phyloP scores from a whole-genome alignment of 2,797 vertebrate genomes.

The Tenualosa thibaudeaui region DNA sequence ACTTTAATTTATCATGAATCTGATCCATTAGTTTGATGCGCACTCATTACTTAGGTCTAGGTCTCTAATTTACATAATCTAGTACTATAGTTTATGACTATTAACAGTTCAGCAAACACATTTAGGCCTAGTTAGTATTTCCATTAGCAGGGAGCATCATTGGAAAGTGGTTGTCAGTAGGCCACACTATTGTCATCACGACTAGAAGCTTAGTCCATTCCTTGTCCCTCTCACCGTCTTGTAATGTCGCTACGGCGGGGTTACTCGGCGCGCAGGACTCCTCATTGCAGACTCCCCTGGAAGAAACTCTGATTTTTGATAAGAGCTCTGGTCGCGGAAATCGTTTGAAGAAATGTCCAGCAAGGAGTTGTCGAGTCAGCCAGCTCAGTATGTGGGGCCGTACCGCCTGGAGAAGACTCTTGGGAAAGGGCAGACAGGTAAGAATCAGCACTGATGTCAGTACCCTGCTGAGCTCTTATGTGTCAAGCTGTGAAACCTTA shows the following conservation, averaged over 20 bases:
- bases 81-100: background rate
- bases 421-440: conserved; percentile 93
- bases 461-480: background rate
- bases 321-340: conserved; percentile 21
- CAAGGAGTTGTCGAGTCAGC: conserved; percentile 79
- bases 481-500: conserved; percentile 14
- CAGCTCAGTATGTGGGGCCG: conserved; percentile 89
- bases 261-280: conserved; percentile 58
- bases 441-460: conserved; percentile 41
- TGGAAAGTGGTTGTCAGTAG: conserved; percentile 66
- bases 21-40: conserved; percentile 20
- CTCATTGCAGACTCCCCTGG: conserved; percentile 47
- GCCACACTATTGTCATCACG: conserved; percentile 63
- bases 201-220: conserved; percentile 49
- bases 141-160: conserved; percentile 57
- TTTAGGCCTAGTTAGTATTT: conserved; percentile 35
- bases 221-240: conserved; percentile 46
- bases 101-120: conserved; percentile 5
- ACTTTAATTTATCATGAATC: conserved; percentile 3
- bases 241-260: conserved; percentile 66
- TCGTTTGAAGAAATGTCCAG: conserved; percentile 74
- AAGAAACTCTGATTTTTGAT: conserved; percentile 54
- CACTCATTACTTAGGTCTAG: background rate
- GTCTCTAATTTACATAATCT: background rate
- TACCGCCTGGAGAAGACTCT: conserved; percentile 93